Conservation (phyloP, 2,113 vertebrate genomes). For the Ancistrus triradiatus region DNA sequence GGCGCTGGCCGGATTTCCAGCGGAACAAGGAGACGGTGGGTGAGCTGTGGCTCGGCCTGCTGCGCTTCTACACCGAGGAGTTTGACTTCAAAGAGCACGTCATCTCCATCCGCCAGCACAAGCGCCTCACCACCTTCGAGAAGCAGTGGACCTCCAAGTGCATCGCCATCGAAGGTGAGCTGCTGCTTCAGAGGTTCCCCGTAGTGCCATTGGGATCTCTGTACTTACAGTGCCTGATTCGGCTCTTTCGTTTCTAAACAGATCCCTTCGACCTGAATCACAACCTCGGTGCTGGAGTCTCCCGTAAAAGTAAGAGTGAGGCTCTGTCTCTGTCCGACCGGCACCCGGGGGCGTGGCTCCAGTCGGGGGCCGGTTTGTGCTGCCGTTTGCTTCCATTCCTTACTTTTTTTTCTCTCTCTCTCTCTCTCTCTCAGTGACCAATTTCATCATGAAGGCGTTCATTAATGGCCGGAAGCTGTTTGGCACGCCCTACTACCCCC, state of each 20-base stretch:
- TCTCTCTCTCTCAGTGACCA: conserved; percentile 83
- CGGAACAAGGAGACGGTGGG: conserved; percentile 89
- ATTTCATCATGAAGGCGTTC: conserved; percentile 99
- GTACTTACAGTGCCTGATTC: background rate
- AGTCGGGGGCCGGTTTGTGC: too few species aligned
- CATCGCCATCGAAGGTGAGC: conserved; percentile 92
- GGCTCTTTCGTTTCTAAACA: conserved; percentile 51
- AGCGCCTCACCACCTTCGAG: conserved; percentile 93
- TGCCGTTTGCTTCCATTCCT: too few species aligned
- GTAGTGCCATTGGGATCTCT: too few species aligned
- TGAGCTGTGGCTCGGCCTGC: conserved; percentile 91
- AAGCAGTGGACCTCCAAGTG: conserved; percentile 99
- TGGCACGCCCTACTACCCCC: conserved; percentile 88
- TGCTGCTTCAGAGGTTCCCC: too few species aligned
- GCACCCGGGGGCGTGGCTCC: too few species aligned
- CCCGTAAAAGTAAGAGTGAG: conserved; percentile 90
- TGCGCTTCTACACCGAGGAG: conserved; percentile 97
- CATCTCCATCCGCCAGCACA: conserved; percentile 94
- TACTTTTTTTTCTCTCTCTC: conserved; percentile 10
- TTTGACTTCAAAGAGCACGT: conserved; percentile 98
- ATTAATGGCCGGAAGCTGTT: conserved; percentile 96
- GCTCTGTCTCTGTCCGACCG: background rate
- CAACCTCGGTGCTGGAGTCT: conserved; percentile 97
- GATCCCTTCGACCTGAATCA: conserved; percentile 99
- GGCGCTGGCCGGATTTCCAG: conserved; percentile 74